Conservation (phyloP, 2,797 vertebrate species). For the Rachycentron canadum region DNA sequence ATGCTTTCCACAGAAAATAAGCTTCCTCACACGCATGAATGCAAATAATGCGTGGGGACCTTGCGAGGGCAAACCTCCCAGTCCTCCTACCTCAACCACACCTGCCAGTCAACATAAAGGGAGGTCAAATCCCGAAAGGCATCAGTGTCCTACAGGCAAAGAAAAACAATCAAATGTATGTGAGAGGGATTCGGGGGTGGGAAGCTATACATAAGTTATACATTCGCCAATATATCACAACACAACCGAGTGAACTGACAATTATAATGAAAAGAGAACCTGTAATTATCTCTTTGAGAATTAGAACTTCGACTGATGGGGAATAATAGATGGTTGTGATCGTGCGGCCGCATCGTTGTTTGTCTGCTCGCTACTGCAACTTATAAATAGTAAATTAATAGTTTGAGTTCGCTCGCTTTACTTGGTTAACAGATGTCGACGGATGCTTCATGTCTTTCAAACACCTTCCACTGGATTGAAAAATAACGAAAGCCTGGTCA, state of each 20-base stretch:
- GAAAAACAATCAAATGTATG: slow-evolving; percentile 54
- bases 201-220: slow-evolving; percentile 45
- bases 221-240: slow-evolving; percentile 68
- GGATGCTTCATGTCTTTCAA: slow-evolving; percentile 18
- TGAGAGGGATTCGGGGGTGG: slow-evolving; percentile 30
- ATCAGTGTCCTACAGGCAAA: slow-evolving; percentile 40
- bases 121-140: slow-evolving; percentile 71
- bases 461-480: background rate
- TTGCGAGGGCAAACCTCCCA: slow-evolving; percentile 53
- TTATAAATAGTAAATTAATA: slow-evolving; percentile 60
- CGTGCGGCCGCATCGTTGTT: slow-evolving; percentile 63
- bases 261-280: slow-evolving; percentile 67
- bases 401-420: slow-evolving; percentile 27
- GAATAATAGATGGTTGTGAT: slow-evolving; percentile 67
- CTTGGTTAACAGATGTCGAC: slow-evolving; percentile 5
- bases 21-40: background rate
- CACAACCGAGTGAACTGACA: slow-evolving; percentile 75
- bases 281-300: slow-evolving; percentile 70
- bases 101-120: slow-evolving; percentile 68
- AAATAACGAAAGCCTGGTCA: background rate
- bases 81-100: slow-evolving; percentile 53
- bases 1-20: background rate
- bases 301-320: slow-evolving; percentile 64
- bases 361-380: slow-evolving; percentile 52
- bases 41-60: slow-evolving; percentile 41